Evolutionary conservation across 2,113 vertebrate genomes (phyloP), one percentile per base, ranked within the genome.

Genomic region (Tachysurus fulvidraco): DNA sequence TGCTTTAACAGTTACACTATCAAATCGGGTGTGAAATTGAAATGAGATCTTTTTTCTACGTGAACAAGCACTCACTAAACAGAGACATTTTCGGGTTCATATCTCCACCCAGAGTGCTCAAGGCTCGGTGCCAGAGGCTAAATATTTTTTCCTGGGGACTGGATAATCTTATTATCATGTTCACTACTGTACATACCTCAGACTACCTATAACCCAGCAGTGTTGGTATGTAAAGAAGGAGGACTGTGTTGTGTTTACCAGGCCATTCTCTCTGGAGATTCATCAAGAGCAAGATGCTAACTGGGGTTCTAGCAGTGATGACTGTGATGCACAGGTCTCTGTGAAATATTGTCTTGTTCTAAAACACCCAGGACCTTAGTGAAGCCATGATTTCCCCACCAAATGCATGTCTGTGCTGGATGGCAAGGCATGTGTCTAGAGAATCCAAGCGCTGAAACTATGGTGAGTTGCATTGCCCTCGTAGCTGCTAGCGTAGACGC

Each of bases 21-120:
- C 80, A 91, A 92, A 87, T 85, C 83, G 85, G 89, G 91, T 89
- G 87, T 92, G 89, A 93, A 93, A 92, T 80, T 83, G 79, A 91
- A 90, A 88, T 88, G 88, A 88, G 73, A 79, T 87, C 73, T 91
- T 90, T 92, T 80, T 90, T 41, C 55, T 71, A 87, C 88, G 88
- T 90, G 74, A 86, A 85, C 87, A 81, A 91, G 88, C 28, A 57
- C 88, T 89, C 30, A 88, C 87, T 89, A 88, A 89, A 89, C 88
- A 23, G 69, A 85, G 78, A 81, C 71, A 44, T 46, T 85, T 71
- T 64, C 52, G 82, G 55, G 77, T 50, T 50, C 50, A 9, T 74
- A 81, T 86, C 79, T 79, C 46, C 30, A 46, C 81, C 50, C 59
- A 46, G 46, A 25, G 11, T 83, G 81, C 86, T 57, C 25, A 5